phyloP scores from a whole-genome alignment of 1,140 invertebrate genomes.

The Arctopsyche grandis region DNA sequence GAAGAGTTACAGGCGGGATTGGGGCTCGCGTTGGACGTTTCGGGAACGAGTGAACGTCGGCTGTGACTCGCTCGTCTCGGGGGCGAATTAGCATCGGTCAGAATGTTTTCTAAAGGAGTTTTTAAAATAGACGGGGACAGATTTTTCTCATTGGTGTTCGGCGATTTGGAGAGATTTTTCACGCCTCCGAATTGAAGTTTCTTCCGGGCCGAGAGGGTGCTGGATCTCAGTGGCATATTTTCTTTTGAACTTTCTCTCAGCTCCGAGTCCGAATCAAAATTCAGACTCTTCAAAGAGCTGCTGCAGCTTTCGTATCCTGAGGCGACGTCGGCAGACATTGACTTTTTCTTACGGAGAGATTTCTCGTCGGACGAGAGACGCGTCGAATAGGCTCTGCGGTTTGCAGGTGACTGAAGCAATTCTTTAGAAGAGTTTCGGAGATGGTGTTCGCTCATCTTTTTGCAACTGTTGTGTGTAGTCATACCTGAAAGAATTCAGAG shows the following conservation, averaged over 20 bases:
- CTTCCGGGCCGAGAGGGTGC: background rate
- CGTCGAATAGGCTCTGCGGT: constrained; percentile 61
- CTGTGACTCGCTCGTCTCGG: constrained; percentile 32
- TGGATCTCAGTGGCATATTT: constrained; percentile 60
- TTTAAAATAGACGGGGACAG: constrained; percentile 65
- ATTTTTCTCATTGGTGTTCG: constrained; percentile 42
- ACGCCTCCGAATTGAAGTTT: background rate
- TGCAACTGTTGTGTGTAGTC: constrained; percentile 28
- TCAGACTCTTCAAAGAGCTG: constrained; percentile 64
- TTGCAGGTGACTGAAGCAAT: constrained; percentile 64
- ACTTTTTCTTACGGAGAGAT: background rate
- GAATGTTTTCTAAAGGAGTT: constrained; percentile 64
- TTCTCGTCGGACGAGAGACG: constrained; percentile 51
- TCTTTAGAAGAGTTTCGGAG: constrained; percentile 38
- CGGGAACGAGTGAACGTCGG: constrained; percentile 6
- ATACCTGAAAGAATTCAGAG: background rate
- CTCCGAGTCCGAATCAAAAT: constrained; percentile 62
- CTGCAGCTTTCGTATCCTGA: constrained; percentile 64
- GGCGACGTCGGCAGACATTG: background rate
- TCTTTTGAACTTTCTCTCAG: constrained; percentile 61
- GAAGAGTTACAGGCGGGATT: background rate
- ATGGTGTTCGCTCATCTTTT: background rate
- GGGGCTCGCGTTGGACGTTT: background rate
- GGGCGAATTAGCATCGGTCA: background rate
- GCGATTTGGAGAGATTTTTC: background rate